These are phyloP conservation scores for Trichonephila clavata DNA, from an alignment of 1,140 invertebrate genomes.

Conservation along the genomic window DNA sequence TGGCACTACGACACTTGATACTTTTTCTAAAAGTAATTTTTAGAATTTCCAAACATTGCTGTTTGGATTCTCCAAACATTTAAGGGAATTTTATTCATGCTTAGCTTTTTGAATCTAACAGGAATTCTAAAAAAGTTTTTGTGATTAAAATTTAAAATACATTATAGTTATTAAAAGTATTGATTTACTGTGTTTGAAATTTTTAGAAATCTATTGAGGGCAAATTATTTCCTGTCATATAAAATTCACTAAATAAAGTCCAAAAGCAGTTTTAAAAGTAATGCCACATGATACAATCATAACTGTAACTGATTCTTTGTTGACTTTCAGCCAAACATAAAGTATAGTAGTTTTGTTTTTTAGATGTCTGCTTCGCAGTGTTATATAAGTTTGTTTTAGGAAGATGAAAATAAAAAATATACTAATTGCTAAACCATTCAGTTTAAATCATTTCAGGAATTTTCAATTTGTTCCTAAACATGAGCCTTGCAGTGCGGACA, in stretches of 20 bases:
- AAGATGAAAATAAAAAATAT: constrained; percentile 24
- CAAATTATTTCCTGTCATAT: no score
- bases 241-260: no score
- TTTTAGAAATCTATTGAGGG: no score
- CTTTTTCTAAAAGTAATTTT: neutral
- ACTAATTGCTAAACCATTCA: neutral
- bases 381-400: neutral
- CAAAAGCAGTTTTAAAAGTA: neutral
- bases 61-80: neutral
- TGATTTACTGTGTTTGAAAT: no score
- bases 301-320: constrained; percentile 47
- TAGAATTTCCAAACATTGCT: neutral
- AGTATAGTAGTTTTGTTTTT: neutral
- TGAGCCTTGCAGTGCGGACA: constrained; percentile 80
- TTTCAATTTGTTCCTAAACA: constrained; percentile 77
- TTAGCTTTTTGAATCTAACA: neutral
- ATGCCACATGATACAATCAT: neutral
- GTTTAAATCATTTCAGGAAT: neutral
- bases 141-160: neutral
- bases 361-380: neutral
- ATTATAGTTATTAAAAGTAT: neutral
- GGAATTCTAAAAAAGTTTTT: neutral
- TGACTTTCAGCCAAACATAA: neutral
- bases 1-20: constrained; percentile 52
- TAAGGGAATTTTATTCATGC: neutral